phyloP scores from a whole-genome alignment of 2,113 vertebrate genomes.

The Platycercus adscitus region DNA sequence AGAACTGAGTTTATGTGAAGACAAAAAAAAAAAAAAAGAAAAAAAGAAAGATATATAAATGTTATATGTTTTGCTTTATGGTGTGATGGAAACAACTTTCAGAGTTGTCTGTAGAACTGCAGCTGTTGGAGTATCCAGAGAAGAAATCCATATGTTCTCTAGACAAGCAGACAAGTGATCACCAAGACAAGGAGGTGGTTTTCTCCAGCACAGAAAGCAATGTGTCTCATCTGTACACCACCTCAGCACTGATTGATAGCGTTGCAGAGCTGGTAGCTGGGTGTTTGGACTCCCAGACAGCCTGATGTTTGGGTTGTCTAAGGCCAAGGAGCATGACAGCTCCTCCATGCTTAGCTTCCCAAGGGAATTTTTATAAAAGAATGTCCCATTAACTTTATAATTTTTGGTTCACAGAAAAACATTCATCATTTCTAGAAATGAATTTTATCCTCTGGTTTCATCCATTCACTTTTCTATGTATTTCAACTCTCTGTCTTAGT shows the following conservation, averaged over 20 bases:
- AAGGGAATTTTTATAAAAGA: neutral
- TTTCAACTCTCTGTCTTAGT: neutral
- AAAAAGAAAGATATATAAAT: neutral
- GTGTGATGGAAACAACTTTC: neutral
- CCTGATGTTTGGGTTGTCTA: neutral
- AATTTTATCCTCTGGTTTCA: neutral
- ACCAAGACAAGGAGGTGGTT: neutral
- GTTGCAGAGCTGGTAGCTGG: neutral
- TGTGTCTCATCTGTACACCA: accelerated
- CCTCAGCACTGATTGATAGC: neutral
- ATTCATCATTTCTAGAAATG: neutral
- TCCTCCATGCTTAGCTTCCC: neutral
- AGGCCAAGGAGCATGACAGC: neutral
- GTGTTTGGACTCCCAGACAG: neutral
- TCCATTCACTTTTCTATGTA: neutral
- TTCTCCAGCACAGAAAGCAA: neutral
- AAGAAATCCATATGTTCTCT: neutral
- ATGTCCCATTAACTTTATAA: neutral
- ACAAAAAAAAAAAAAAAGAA: neutral
- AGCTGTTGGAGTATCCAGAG: neutral
- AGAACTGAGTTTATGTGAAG: neutral
- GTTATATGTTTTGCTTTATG: neutral
- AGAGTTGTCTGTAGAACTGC: neutral
- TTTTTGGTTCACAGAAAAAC: neutral
- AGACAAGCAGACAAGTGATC: neutral